These are phyloP conservation scores for Mythimna impura DNA, from an alignment of 2,888 invertebrate species.

Conservation along the genomic window DNA sequence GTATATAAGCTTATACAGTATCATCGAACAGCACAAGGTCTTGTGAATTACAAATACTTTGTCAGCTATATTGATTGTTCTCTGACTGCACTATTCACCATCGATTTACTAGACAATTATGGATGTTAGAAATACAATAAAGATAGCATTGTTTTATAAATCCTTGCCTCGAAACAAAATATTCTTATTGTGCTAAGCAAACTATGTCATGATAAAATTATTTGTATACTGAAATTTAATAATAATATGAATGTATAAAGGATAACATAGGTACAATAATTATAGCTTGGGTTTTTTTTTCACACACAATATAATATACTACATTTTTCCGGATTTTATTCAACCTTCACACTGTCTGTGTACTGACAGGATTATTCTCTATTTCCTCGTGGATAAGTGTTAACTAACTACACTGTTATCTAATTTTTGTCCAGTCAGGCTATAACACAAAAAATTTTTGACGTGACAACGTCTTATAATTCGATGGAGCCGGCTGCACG, in stretches of 20 bases:
- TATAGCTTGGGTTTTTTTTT: not conserved
- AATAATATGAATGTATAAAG: not conserved
- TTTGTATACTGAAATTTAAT: not conserved
- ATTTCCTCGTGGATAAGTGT: too few species aligned
- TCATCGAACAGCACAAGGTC: constrained; percentile 61
- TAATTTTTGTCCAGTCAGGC: constrained; percentile 6
- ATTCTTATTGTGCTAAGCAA: constrained; percentile 8
- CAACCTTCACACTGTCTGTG: not conserved
- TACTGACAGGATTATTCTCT: not conserved
- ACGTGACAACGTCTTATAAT: too few species aligned
- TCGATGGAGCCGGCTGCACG: too few species aligned
- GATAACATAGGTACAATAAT: not conserved
- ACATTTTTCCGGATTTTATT: not conserved
- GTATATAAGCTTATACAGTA: constrained; percentile 52
- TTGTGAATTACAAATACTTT: constrained; percentile 54
- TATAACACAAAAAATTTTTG: constrained; percentile 2
- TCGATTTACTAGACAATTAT: constrained; percentile 18
- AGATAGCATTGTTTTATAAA: constrained; percentile 42
- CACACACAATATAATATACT: too few species aligned
- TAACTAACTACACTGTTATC: too few species aligned
- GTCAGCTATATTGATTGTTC: constrained; percentile 53
- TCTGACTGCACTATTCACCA: constrained; percentile 27
- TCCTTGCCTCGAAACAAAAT: constrained; percentile 14
- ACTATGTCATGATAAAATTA: constrained; percentile 12
- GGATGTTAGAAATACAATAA: constrained; percentile 7